Evolutionary conservation across 2,888 invertebrate species (phyloP), one percentile per base, ranked within the genome.

Genomic region (Lasioglossum malachurum): DNA sequence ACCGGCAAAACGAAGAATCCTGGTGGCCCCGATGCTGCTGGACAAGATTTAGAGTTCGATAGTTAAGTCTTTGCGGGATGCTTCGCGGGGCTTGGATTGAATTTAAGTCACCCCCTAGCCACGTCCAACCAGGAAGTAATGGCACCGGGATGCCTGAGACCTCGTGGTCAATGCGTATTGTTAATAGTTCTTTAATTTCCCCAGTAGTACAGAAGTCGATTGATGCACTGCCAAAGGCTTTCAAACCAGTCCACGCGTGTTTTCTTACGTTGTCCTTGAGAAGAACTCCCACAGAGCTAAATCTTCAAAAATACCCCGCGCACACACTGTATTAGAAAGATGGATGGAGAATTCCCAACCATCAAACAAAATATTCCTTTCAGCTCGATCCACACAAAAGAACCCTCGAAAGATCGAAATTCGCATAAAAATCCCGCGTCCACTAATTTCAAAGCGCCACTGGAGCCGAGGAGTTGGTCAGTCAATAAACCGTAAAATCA

Each of bases 31-130:
- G 44, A 73, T 53, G 80, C 44, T 23, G 16, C n/a, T 14, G 35
- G 19, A n/a, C 49, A 44, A 41, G 83, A 83, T 83, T 83, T 81
- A 83, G 75, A 81, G 64, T 72, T 76, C 75, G 72, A 83, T 72
- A 44, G 64, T 83, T 53, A 81, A 81, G 31, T 38, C n/a, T n/a
- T 19, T n/a, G 12, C n/a, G 23, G 35, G 23, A 75, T 75, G 67
- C 16, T 35, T 31, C 46, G 46, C 8, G 64, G 41, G 31, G 16
- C 8, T 2, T 10, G 67, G 74, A 74, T 80, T 46, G 80, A 69
- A 80, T 73, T 23, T 49, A 38, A 35, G 27, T 10, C 44, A n/a
- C 14, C 31, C 7, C 14, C 23, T 53, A 53, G 53, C 53, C n/a
- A 53, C n/a, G 23, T 27, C 8, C n/a, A 12, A 12, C 16, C 4